phyloP scores from a whole-genome alignment of 2,888 invertebrate genomes.

The Agonopterix subpropinquella region DNA sequence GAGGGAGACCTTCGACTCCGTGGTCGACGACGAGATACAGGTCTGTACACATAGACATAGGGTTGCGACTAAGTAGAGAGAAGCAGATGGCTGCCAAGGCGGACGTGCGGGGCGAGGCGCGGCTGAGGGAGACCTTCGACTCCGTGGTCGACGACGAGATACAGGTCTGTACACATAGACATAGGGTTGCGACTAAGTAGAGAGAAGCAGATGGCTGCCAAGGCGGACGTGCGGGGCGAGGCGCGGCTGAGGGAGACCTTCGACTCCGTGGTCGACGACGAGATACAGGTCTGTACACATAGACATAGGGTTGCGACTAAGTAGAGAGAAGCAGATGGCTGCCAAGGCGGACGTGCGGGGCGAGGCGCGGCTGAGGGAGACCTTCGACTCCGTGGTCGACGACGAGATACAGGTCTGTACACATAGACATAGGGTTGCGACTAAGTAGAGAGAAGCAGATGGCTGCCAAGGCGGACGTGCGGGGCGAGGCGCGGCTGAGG shows the following conservation, averaged over 20 bases:
- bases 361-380: conserved; percentile 82
- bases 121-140: conserved; percentile 71
- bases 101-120: conserved; percentile 95
- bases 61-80: conserved; percentile 76
- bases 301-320: background rate
- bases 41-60: conserved; percentile 23
- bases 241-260: conserved; percentile 78
- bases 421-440: background rate
- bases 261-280: conserved; percentile 60
- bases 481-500: conserved; percentile 87
- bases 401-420: conserved; percentile 58
- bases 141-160: conserved; percentile 59
- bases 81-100: conserved; percentile 95
- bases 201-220: conserved; percentile 94
- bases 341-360: conserved; percentile 96
- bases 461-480: conserved; percentile 95
- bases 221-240: conserved; percentile 96
- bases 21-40: conserved; percentile 61
- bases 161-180: conserved; percentile 39
- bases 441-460: conserved; percentile 91
- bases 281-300: conserved; percentile 47
- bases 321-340: conserved; percentile 94
- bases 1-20: conserved; percentile 65
- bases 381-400: conserved; percentile 62
- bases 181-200: conserved; percentile 39